Conservation (phyloP, 2,888 invertebrate species). For the Lottia scabra region DNA sequence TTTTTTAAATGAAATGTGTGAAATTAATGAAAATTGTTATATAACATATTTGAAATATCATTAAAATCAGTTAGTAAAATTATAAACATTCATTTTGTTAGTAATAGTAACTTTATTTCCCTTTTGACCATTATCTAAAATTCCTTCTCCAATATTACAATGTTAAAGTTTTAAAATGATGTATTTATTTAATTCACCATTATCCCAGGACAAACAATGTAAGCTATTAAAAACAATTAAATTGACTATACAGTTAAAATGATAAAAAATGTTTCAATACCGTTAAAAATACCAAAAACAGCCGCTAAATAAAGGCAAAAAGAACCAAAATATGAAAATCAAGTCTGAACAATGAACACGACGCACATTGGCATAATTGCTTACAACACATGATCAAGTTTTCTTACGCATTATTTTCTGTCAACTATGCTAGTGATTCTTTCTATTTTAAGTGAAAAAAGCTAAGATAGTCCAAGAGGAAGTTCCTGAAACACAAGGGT, state of each 20-base stretch:
- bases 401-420: too few relatives aligned
- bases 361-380: too few relatives aligned
- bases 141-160: background rate
- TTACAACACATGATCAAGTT: too few relatives aligned
- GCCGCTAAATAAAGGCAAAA: constrained; percentile 1
- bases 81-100: background rate
- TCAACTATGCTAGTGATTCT: too few relatives aligned
- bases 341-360: too few relatives aligned
- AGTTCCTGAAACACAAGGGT: too few relatives aligned
- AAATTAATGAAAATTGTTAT: too few relatives aligned
- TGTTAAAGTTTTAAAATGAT: background rate
- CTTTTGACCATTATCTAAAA: background rate
- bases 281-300: constrained; percentile 2
- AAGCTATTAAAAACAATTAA: background rate
- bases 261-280: background rate
- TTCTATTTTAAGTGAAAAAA: too few relatives aligned
- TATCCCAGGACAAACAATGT: background rate
- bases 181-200: background rate
- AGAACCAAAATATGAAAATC: background rate
- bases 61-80: background rate
- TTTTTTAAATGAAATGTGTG: too few relatives aligned
- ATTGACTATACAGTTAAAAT: background rate
- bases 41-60: too few relatives aligned
- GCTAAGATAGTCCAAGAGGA: too few relatives aligned
- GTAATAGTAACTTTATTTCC: background rate